Percentiles rank a stretch among this genome's conserved stretches.
phyloP scores from a whole-genome alignment of 2,113 vertebrate species.

The Argyrosomus japonicus region DNA sequence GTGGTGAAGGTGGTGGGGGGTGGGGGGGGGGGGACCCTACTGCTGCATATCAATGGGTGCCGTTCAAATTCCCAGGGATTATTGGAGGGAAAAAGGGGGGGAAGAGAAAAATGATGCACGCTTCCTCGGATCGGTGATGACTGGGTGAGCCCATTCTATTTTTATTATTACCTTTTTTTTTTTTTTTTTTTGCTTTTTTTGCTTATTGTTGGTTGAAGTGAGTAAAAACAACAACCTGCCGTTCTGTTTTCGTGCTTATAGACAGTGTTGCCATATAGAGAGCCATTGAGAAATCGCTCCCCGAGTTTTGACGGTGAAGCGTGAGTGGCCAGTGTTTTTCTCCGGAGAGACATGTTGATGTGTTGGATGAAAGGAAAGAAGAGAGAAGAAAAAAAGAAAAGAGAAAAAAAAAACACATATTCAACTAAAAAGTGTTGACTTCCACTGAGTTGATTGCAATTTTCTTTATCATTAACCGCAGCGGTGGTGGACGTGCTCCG shows the following conservation, averaged over 20 bases:
- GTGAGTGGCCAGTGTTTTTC: constrained; percentile 58
- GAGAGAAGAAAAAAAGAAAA: too few species aligned
- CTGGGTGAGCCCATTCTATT: constrained; percentile 77
- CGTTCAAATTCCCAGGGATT: constrained; percentile 81
- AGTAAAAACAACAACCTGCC: constrained; percentile 58
- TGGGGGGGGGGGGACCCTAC: constrained; percentile 53
- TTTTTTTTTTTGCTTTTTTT: neutral
- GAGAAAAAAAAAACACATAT: neutral
- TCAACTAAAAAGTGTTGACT: constrained; percentile 63
- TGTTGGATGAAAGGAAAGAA: constrained; percentile 6
- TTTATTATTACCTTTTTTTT: constrained; percentile 54
- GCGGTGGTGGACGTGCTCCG: constrained; percentile 71
- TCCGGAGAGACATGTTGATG: constrained; percentile 60
- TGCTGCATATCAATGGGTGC: constrained; percentile 77
- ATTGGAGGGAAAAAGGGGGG: constrained; percentile 77
- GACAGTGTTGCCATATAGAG: constrained; percentile 53
- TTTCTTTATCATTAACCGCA: constrained; percentile 60
- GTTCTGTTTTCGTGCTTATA: constrained; percentile 57
- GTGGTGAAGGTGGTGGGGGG: neutral
- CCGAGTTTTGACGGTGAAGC: constrained; percentile 67
- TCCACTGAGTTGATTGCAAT: constrained; percentile 61
- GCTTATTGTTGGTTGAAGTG: constrained; percentile 57
- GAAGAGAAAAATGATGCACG: constrained; percentile 72
- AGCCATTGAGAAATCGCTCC: constrained; percentile 74
- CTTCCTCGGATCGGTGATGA: constrained; percentile 73